Conservation (phyloP, 1,140 invertebrate genomes). For the Orchestia grillus region DNA sequence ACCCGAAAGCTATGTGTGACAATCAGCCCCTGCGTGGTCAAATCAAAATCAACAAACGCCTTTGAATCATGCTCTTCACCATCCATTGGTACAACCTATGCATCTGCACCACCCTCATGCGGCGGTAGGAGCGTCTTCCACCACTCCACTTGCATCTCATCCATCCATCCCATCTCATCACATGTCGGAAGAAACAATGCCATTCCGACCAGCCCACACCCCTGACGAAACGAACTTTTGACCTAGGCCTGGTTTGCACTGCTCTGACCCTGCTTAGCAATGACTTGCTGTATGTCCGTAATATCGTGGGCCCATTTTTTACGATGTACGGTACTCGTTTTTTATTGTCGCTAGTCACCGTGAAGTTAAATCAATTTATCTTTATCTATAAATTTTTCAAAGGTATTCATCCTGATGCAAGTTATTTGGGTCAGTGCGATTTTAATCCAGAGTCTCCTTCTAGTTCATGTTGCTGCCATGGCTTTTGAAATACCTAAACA, state of each 20-base stretch:
- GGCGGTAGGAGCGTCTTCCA: conserved; percentile 58
- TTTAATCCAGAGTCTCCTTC: not conserved
- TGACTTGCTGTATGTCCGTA: not conserved
- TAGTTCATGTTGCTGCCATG: not conserved
- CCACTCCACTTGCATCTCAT: conserved; percentile 59
- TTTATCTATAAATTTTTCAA: not conserved
- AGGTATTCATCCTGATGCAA: not conserved
- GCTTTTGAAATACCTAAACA: not conserved
- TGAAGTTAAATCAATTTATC: not conserved
- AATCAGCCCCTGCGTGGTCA: conserved; percentile 68
- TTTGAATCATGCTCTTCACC: conserved; percentile 50
- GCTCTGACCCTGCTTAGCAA: conserved; percentile 30
- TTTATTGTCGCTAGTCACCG: not conserved
- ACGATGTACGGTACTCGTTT: not conserved
- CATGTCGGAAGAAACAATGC: conserved; percentile 65
- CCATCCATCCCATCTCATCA: conserved; percentile 59
- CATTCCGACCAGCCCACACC: conserved; percentile 65
- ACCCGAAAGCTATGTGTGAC: conserved; percentile 67
- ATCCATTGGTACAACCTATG: conserved; percentile 58
- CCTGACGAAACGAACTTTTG: conserved; percentile 67
- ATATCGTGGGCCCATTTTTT: not conserved
- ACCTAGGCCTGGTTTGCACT: not conserved
- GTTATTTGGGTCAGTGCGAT: not conserved
- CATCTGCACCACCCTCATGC: conserved; percentile 58
- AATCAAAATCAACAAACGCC: conserved; percentile 49